Base-by-base conservation (phyloP, 2,797 vertebrate species). In the Somateria mollissima region DNA sequence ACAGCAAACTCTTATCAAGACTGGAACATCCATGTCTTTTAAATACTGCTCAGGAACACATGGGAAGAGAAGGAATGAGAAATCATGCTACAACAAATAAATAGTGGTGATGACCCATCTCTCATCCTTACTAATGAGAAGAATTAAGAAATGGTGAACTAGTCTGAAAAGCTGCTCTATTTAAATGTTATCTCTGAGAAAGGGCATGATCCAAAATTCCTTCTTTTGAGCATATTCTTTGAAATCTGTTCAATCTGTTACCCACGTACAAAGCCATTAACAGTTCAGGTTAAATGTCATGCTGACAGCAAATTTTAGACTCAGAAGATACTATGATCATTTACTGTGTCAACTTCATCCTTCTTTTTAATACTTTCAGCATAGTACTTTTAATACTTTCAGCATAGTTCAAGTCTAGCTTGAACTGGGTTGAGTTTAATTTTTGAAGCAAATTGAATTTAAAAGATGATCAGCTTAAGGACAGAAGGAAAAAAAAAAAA, bases 1-100 rank as follows among this genome's bases (percentile, higher is more conserved):
- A 34, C 56, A 76, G 28, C 4, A 27, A 81, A 43, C n/a, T 19
- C 9, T 11, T 45, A 76, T 9, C 4, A 41, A 71, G 10, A 71
- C 11, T 15, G 18, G 32, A 81, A 76, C 17, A 66, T 22, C 1
- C 5, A 19, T 16, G 53, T 28, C n/a, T 83, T 58, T 41, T 49
- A 88, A 64, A 47, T 30, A 45, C 51, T 39, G 28, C 71, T 45
- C 17, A 30, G 13, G 43, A 94, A 71, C 10, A 69, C 0, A 1
- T 0, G 0, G 13, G 5, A 27, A 19, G 51, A 60, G 41, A 39
- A 16, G 1, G 4, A 84, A 82, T 6, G 45, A 43, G 6, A 84
- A 9, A 66, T 4, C 4, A n/a, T 19, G 43, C 4, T 16, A 47
- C 69, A 34, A 88, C 72, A 87, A 61, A 65, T 5, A 14, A n/a